Evolutionary conservation across 23 tunicate species (phyloP), one percentile per base, ranked within the genome.

Genomic region (Ciona savignyi): DNA sequence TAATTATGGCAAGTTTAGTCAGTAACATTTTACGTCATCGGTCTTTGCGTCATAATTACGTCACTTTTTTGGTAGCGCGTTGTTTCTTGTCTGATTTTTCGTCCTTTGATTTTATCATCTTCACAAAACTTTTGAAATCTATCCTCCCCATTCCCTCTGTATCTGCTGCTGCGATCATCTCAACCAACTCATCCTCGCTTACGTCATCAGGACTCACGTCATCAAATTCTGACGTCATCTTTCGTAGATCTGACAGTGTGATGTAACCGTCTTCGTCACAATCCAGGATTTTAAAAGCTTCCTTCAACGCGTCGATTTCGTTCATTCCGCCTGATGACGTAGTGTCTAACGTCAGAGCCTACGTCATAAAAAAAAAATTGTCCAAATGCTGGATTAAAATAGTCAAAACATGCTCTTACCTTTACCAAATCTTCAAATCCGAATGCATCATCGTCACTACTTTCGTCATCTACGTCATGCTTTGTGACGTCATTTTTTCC

Each of bases 221-320:
- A 22, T 84, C 83, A 73, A 79, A 83, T 22, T 29, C 79, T 26
- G 51, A 24, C 79, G 84, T 62, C 21, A 89, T 77, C 29, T 60
- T 63, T 19, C 85, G 73, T 20, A 91, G 71, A 73, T 91, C 97
- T 19, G 86, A 27, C 70, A 91, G 73, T 0, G 97, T 86, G 34
- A 91, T 91, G 64, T 67, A 91, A 4, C 97, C 97, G 68, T 91
- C 97, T 71, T 80, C 86, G 61, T 91, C 97, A 76, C 85, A 84
- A 61, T 91, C 97, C 20, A 91, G 73, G 27, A 91, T 91, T 71
- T 91, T 91, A 60, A 91, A 91, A 19, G 90, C 83, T 77, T 91
- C 97, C 31, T 77, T 74, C 0, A 91, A 70, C 32, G 90, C 85
- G 64, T 82, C 84, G 0, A 49, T 27, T 27, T 76, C 79, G 69